Base-by-base conservation (phyloP, 2,113 vertebrate species). In the Illadopsis cleaveri region DNA sequence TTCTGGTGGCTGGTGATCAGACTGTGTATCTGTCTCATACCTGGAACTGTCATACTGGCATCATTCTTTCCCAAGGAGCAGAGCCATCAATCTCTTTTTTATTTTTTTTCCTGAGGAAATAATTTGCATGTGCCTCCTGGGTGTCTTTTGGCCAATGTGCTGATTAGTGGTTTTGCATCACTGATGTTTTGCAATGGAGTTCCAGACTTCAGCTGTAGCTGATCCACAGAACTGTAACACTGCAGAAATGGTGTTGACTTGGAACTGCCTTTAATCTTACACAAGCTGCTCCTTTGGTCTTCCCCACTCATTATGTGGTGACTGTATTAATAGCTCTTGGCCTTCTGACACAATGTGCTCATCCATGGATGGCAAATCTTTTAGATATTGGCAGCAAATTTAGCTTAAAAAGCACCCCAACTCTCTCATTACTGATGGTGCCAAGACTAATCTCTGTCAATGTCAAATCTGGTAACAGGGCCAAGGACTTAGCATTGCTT, bases 381-480 rank as follows among this genome's bases (percentile, higher is more conserved):
- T 94, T 83, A 81, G 82, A 93, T 89, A 94, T 66, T 96, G 96
- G 95, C 96, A 97, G 92, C 71, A 96, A 94, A 95, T 94, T 90
- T 95, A 97, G 93, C 93, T 94, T 89, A 81, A 92, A 94, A 95
- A 96, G 71, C 71, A 94, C 90, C 96, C 94, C 95, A 89, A 93
- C 72, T 93, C 92, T 82, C 87, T 95, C 91, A 94, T 94, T 92
- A 93, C 89, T 77, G 51, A 73, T 78, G 64, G 33, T 94, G 96
- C 96, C 96, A 97, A 93, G 92, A 92, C 86, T 96, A 94, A 97
- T 94, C 90, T 94, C 76, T 95, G 75, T 94, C 89, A 95, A 87
- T 77, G 93, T 94, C 94, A 94, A 62, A 83, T 47, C 50, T 78
- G 76, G 95, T 88, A 96, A 86, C 82, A 58, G 68, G 83, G 86